Evolutionary conservation across 1,140 invertebrate species (phyloP).

Genomic region (Trialeurodes vaporariorum): DNA sequence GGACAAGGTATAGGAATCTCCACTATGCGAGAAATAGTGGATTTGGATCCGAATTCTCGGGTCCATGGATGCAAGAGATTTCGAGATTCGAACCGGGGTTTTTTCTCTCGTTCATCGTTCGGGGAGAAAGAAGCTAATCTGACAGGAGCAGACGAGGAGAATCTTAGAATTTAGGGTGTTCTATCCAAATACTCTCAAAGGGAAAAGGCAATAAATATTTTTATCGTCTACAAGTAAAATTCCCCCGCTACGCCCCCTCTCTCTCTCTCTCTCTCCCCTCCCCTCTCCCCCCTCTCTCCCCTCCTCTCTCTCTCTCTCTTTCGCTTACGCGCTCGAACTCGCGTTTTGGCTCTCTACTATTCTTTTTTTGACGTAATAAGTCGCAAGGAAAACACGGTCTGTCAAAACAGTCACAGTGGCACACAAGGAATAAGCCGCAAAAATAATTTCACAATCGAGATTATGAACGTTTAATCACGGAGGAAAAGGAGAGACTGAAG

Average conservation of each 20-base stretch:
- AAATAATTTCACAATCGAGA: neutral
- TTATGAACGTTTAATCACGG: neutral
- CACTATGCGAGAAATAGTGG: neutral
- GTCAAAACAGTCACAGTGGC: neutral
- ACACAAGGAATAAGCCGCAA: neutral
- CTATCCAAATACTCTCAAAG: neutral
- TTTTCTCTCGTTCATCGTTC: too few relatives aligned
- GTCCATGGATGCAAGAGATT: too few relatives aligned
- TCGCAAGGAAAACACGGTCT: neutral
- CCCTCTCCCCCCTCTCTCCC: too few relatives aligned
- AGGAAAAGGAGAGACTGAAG: too few relatives aligned
- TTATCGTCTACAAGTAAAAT: neutral
- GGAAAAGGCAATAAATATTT: neutral
- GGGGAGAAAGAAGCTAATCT: neutral
- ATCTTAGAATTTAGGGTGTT: neutral
- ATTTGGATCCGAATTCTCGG: neutral
- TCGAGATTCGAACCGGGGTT: too few relatives aligned
- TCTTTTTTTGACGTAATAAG: neutral
- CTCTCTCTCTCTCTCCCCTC: too few relatives aligned
- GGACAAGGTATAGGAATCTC: neutral
- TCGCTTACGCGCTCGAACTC: too few relatives aligned
- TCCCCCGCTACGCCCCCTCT: too few relatives aligned
- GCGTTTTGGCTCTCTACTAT: neutral
- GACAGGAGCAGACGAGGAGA: neutral
- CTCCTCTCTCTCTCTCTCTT: too few relatives aligned